phyloP scores from a whole-genome alignment of 2,113 vertebrate species.

The Ophthalmolycus amberensis region DNA sequence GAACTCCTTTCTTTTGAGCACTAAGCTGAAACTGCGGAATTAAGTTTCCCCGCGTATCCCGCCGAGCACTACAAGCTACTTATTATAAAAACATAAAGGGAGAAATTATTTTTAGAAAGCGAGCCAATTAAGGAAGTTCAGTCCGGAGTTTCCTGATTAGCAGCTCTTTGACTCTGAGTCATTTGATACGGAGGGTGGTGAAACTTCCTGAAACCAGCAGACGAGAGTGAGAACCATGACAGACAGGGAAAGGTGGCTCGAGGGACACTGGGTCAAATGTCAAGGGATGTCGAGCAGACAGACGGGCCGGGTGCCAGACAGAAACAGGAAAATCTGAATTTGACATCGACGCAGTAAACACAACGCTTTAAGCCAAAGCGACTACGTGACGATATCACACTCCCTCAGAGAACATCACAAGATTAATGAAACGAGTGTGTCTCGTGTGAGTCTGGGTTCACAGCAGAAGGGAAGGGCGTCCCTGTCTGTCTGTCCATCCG shows the following conservation, averaged over 20 bases:
- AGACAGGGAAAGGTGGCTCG: conserved; percentile 40
- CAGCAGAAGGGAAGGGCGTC: conserved; percentile 51
- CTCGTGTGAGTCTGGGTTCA: conserved; percentile 65
- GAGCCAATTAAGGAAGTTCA: conserved; percentile 63
- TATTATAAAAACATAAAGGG: conserved; percentile 14
- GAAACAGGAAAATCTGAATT: conserved; percentile 25
- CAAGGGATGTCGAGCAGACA: conserved; percentile 28
- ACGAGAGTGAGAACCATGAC: conserved; percentile 37
- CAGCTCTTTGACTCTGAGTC: conserved; percentile 52
- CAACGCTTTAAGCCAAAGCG: background rate
- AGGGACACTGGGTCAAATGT: conserved; percentile 66
- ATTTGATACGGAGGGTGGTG: conserved; percentile 48
- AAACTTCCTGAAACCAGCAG: conserved; percentile 68
- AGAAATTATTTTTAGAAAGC: conserved; percentile 42
- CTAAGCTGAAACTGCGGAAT: conserved; percentile 38
- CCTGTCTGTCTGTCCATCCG: conserved; percentile 43
- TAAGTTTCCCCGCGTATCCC: conserved; percentile 35
- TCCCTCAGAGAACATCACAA: conserved; percentile 45
- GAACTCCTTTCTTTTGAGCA: conserved; percentile 32
- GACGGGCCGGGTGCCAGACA: background rate
- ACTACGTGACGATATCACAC: conserved; percentile 34
- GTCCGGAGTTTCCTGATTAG: conserved; percentile 51
- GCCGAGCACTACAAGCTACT: conserved; percentile 19
- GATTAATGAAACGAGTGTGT: conserved; percentile 34
- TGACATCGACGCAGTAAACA: conserved; percentile 2